A percentile compares a stretch with the other conserved stretches of the same genome.
Evolutionary conservation across 2,797 vertebrate genomes (phyloP).

Genomic region (Coranthus polyacanthus): DNA sequence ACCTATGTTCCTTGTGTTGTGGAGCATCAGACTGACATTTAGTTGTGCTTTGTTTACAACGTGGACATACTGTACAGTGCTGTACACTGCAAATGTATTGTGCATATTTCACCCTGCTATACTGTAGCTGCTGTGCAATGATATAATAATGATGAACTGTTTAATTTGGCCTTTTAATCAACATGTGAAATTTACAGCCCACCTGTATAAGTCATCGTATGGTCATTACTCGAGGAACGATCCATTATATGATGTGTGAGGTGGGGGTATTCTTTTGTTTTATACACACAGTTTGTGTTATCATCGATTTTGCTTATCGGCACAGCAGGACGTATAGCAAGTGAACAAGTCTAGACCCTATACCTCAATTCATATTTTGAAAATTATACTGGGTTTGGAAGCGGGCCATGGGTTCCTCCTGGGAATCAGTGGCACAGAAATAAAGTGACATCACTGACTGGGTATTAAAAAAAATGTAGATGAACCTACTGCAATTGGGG

Average conservation of each 20-base stretch:
- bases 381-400: slow-evolving; percentile 82
- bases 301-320: slow-evolving; percentile 56
- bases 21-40: slow-evolving; percentile 61
- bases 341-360: slow-evolving; percentile 71
- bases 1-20: slow-evolving; percentile 64
- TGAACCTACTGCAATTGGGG: slow-evolving; percentile 82
- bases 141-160: slow-evolving; percentile 51
- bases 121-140: slow-evolving; percentile 66
- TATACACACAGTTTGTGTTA: slow-evolving; percentile 35
- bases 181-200: slow-evolving; percentile 31
- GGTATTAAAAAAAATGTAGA: slow-evolving; percentile 85
- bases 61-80: slow-evolving; percentile 65
- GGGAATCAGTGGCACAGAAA: slow-evolving; percentile 85
- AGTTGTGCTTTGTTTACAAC: slow-evolving; percentile 73
- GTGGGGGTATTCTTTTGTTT: slow-evolving; percentile 22
- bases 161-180: slow-evolving; percentile 52
- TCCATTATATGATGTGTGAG: slow-evolving; percentile 31
- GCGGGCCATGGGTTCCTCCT: slow-evolving; percentile 78
- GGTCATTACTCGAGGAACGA: slow-evolving; percentile 5
- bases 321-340: slow-evolving; percentile 67
- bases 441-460: slow-evolving; percentile 84
- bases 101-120: slow-evolving; percentile 69
- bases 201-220: slow-evolving; percentile 57
- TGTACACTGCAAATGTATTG: slow-evolving; percentile 65
- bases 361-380: slow-evolving; percentile 83